Percentiles rank a stretch among this genome's conserved stretches.
Conservation (phyloP, 2,113 vertebrate genomes). For the Toxostoma redivivum region DNA sequence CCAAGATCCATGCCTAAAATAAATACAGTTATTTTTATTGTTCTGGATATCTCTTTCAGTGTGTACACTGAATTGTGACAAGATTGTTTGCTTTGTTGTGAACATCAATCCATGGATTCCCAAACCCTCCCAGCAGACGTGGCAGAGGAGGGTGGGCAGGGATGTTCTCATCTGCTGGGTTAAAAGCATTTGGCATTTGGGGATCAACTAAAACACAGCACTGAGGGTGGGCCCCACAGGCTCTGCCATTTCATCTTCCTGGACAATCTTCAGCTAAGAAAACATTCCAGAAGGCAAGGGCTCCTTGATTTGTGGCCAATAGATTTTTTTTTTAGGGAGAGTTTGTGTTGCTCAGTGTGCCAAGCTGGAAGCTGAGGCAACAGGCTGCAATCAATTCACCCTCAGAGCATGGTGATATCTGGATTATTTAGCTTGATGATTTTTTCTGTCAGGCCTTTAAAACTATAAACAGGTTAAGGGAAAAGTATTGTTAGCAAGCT, state of each 20-base stretch:
- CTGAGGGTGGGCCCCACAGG: not conserved
- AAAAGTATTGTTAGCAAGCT: not conserved
- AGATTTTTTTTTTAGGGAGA: not conserved
- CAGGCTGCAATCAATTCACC: not conserved
- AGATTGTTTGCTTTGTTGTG: not conserved
- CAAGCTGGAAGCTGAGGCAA: not conserved
- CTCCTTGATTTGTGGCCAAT: not conserved
- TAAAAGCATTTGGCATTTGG: not conserved
- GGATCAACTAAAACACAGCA: not conserved
- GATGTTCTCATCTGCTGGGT: not conserved
- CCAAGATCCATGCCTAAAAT: constrained; percentile 10
- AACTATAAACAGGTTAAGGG: not conserved
- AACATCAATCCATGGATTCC: not conserved
- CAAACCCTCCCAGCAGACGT: not conserved
- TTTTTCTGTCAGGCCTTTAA: not conserved
- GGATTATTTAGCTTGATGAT: not conserved
- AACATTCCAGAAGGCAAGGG: not conserved
- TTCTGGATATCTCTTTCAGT: not conserved
- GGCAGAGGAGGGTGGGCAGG: not conserved
- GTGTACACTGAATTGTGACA: not conserved
- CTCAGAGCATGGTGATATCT: not conserved
- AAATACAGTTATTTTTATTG: not conserved
- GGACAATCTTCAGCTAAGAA: not conserved
- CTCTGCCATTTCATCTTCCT: not conserved
- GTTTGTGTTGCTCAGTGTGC: not conserved